Evolutionary conservation across 2,888 invertebrate genomes (phyloP).

Genomic region (Hypercompe scribonia): DNA sequence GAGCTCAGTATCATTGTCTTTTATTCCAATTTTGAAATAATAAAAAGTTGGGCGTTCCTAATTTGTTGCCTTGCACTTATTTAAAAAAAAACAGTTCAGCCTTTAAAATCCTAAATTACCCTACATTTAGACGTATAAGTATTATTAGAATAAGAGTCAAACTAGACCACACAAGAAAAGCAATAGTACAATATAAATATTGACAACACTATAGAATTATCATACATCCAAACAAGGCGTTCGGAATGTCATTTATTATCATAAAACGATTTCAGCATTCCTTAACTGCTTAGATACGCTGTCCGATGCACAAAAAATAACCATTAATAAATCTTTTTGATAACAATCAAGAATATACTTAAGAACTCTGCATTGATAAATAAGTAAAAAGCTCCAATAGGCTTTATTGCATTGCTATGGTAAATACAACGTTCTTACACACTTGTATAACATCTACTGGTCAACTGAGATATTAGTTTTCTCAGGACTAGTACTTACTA

Average conservation of each 20-base stretch:
- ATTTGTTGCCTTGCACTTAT: too few species aligned
- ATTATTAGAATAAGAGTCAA: not conserved
- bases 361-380: slow-evolving; percentile 2
- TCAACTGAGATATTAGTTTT: slow-evolving; percentile 8
- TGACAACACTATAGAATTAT: not conserved
- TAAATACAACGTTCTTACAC: slow-evolving; percentile 22
- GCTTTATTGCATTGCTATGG: slow-evolving; percentile 28
- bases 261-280: slow-evolving; percentile 5
- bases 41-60: too few species aligned
- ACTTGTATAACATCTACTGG: slow-evolving; percentile 16
- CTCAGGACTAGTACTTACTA: not conserved
- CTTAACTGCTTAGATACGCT: not conserved
- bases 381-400: slow-evolving; percentile 22
- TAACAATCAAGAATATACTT: slow-evolving; percentile 16
- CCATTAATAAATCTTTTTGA: slow-evolving; percentile 19
- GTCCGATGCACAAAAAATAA: not conserved
- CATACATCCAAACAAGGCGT: not conserved
- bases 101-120: too few species aligned
- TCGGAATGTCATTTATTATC: not conserved
- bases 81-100: too few species aligned
- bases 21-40: too few species aligned
- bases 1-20: too few species aligned
- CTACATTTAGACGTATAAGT: not conserved
- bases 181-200: not conserved
- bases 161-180: not conserved